Evolutionary conservation across 53 echinoderm and acorn worm species (phyloP), one percentile per base, ranked within the genome.

Genomic region (Mesocentrotus franciscanus): DNA sequence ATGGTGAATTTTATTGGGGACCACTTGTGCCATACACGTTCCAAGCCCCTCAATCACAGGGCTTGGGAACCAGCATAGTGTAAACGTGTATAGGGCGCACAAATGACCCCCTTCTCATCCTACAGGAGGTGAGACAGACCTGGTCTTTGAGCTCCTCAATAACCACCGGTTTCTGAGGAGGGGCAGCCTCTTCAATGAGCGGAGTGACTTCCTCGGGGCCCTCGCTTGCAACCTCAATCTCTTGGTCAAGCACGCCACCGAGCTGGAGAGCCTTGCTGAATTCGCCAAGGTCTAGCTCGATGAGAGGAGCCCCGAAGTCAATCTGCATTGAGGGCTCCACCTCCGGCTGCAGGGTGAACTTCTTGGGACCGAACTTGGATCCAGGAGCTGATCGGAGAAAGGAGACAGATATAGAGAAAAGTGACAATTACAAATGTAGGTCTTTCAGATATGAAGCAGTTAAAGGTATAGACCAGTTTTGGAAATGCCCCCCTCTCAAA

Each of bases 131-230:
- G 32, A 34, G 27, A 61, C 91, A 74, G 90, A 98, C 98, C 98
- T 97, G 97, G 92, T 98, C 97, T 60, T 98, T 96, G 56, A 98
- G 93, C 60, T 96, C 96, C 81, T 98, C 97, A 24, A 94, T 79
- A 33, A 97, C 79, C 60, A 95, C 95, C 8, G 95, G 96, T 62
- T 70, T 78, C 95, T 96, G 92, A 61, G 95, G 92, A 55, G 95
- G 60, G 34, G 79, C 85, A 91, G 96, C 66, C 70, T 95, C 35
- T 92, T 95, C 96, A 74, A 85, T 96, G 95, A 75, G 90, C 95
- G 71, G 93, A 85, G 42, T 72, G 90, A 78, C 95, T 12, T 76
- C 95, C 75, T 76, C 72, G 58, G 96, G 87, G 17, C 96, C 97
- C 42, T 96, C 95, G 83, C 96, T 96, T 60, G 76, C 66, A 39